Percentiles rank a stretch among this genome's conserved stretches.
Evolutionary conservation across 2,113 vertebrate genomes (phyloP).

Genomic region (Gymnarchus niloticus): DNA sequence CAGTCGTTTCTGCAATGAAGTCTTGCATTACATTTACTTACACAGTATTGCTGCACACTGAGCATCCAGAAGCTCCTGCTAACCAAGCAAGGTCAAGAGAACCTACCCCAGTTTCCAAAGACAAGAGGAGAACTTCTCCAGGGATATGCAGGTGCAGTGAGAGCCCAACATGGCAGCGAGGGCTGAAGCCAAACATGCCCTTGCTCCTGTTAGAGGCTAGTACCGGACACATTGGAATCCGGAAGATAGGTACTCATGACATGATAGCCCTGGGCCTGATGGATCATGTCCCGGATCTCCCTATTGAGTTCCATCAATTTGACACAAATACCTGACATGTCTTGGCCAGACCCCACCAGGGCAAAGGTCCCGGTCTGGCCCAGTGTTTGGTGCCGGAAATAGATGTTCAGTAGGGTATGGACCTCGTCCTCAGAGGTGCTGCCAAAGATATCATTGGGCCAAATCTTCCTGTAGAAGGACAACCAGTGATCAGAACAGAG

Average conservation of each 20-base stretch:
- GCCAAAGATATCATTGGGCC: conserved; percentile 93
- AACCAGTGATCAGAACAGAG: conserved; percentile 23
- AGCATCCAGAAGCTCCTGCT: conserved; percentile 58
- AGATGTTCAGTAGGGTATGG: conserved; percentile 94
- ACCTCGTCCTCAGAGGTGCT: conserved; percentile 88
- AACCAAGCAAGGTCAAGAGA: conserved; percentile 60
- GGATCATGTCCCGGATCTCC: conserved; percentile 96
- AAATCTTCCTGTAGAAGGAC: conserved; percentile 70
- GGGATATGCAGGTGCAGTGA: conserved; percentile 55
- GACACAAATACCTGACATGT: conserved; percentile 87
- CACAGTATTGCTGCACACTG: conserved; percentile 68
- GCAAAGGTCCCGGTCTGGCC: conserved; percentile 95
- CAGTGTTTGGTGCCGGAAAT: conserved; percentile 94
- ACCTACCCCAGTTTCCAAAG: conserved; percentile 64
- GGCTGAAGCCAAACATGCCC: conserved; percentile 46
- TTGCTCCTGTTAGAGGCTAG: conserved; percentile 95
- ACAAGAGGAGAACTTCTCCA: conserved; percentile 65
- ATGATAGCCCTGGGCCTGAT: conserved; percentile 87
- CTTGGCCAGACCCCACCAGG: conserved; percentile 90
- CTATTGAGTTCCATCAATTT: conserved; percentile 94
- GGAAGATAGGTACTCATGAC: conserved; percentile 89
- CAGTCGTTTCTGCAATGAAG: conserved; percentile 37
- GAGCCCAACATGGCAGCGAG: conserved; percentile 37
- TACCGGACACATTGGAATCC: conserved; percentile 85
- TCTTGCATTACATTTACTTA: conserved; percentile 56